Conservation (phyloP, 2,888 invertebrate genomes). For the Ichneumoninae sp. region DNA sequence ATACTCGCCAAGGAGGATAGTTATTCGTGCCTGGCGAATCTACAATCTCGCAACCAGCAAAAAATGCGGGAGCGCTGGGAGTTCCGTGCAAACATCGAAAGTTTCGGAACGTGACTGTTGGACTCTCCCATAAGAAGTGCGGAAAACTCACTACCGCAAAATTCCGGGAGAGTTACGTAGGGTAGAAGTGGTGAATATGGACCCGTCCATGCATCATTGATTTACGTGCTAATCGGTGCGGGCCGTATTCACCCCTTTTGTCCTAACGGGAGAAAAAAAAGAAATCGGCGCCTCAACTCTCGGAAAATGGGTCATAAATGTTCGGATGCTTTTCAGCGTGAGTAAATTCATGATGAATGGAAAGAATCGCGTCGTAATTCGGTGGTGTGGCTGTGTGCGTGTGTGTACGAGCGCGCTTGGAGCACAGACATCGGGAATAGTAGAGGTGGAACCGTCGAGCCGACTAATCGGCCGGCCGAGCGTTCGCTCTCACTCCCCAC, state of each 20-base stretch:
- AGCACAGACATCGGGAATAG: not conserved
- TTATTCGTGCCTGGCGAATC: conserved; percentile 31
- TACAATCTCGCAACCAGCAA: conserved; percentile 9
- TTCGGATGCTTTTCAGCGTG: conserved; percentile 10
- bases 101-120: conserved; percentile 22
- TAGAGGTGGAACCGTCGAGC: conserved; percentile 44
- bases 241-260: too few relatives aligned
- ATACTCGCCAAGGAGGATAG: conserved; percentile 21
- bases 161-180: not conserved
- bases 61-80: conserved; percentile 8
- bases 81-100: conserved; percentile 13
- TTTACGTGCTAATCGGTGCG: not conserved
- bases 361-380: conserved; percentile 4
- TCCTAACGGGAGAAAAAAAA: not conserved
- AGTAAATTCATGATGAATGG: conserved; percentile 46
- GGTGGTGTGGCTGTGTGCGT: not conserved
- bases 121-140: not conserved
- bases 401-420: conserved; percentile 3
- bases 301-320: conserved; percentile 32
- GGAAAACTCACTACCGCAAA: not conserved
- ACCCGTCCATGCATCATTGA: not conserved
- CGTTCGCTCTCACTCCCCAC: conserved; percentile 45
- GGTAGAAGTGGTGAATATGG: not conserved
- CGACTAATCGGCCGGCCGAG: conserved; percentile 54
- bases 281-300: not conserved